Conservation (phyloP, 2,113 vertebrate genomes). For the Gyps fulvus region DNA sequence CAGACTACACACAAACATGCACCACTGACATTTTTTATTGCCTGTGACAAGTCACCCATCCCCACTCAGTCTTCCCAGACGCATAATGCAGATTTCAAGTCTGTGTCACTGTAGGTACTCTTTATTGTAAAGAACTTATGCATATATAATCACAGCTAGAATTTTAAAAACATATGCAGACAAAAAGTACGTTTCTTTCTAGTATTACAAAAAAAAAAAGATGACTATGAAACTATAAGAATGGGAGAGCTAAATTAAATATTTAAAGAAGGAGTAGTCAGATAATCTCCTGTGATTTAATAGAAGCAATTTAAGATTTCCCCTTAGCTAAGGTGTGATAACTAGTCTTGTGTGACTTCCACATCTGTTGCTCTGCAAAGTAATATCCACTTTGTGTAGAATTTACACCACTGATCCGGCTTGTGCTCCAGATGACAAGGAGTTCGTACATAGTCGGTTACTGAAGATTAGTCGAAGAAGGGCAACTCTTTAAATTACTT, state of each 20-base stretch:
- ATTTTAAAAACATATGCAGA: background rate
- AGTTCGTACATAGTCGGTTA: background rate
- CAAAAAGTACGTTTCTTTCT: background rate
- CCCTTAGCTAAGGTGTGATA: background rate
- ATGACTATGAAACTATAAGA: background rate
- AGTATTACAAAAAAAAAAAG: background rate
- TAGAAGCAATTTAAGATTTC: background rate
- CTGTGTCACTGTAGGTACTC: background rate
- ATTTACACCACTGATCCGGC: background rate
- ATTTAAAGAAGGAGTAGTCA: background rate
- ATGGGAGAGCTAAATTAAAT: background rate
- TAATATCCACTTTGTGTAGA: background rate
- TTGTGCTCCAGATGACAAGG: background rate
- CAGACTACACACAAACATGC: constrained; percentile 39
- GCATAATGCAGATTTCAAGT: constrained; percentile 34
- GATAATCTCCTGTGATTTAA: background rate
- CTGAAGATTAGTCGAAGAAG: background rate
- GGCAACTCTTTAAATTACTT: background rate
- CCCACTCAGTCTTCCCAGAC: background rate
- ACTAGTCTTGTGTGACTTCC: background rate
- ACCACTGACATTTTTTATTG: constrained; percentile 17
- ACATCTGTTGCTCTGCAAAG: background rate
- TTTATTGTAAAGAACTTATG: background rate
- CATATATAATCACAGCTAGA: background rate
- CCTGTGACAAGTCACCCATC: constrained; percentile 41